phyloP scores from a whole-genome alignment of 2,888 invertebrate species.

The Lasioglossum leucozonium region DNA sequence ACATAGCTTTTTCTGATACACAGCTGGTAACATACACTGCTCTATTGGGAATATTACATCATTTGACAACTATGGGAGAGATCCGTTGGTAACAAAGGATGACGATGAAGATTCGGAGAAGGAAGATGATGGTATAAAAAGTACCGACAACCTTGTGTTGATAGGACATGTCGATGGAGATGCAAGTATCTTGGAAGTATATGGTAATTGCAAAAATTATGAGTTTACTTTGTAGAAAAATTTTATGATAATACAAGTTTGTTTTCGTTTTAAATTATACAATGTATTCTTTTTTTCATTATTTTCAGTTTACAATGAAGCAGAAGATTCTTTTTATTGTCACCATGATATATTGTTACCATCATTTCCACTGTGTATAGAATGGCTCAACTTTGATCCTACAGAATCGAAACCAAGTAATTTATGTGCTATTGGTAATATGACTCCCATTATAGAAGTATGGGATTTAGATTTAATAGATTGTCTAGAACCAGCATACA shows the following conservation, averaged over 20 bases:
- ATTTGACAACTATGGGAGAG: conserved; percentile 74
- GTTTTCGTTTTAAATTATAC: neutral
- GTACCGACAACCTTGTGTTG: conserved; percentile 94
- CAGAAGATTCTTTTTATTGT: conserved; percentile 94
- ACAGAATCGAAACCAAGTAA: conserved; percentile 90
- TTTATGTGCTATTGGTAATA: conserved; percentile 95
- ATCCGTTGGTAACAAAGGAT: conserved; percentile 76
- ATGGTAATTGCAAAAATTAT: conserved; percentile 86
- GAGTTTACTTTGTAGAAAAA: neutral
- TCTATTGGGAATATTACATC: conserved; percentile 79
- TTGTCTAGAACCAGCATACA: conserved; percentile 94
- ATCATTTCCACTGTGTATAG: conserved; percentile 95
- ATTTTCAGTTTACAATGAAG: conserved; percentile 93
- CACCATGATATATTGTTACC: conserved; percentile 97
- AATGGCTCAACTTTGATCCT: conserved; percentile 96
- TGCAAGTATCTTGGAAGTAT: conserved; percentile 94
- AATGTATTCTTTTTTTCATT: conserved; percentile 66
- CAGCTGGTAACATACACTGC: conserved; percentile 77
- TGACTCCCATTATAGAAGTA: conserved; percentile 96
- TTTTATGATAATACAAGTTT: neutral
- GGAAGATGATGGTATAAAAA: conserved; percentile 95
- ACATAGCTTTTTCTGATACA: conserved; percentile 77
- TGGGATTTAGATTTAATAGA: conserved; percentile 99
- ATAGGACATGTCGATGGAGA: conserved; percentile 95
- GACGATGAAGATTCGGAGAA: conserved; percentile 89